Percentiles rank a stretch among this genome's conserved stretches.
phyloP scores from a whole-genome alignment of 2,888 invertebrate genomes.

The Heteropelma amictum region DNA sequence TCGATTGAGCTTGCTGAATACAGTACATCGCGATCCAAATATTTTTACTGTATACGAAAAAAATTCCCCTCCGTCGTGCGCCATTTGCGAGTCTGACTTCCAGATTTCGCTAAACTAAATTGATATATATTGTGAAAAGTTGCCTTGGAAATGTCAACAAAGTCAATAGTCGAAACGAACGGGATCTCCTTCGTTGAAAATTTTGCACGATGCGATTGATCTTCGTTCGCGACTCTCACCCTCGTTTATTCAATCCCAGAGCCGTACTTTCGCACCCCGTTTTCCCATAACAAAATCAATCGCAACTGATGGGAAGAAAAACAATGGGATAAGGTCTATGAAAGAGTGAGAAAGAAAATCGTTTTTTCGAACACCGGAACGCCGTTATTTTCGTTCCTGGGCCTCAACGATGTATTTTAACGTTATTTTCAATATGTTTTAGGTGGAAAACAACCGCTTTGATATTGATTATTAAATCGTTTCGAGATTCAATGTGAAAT shows the following conservation, averaged over 20 bases:
- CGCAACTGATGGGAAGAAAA: background rate
- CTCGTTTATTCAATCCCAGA: slow-evolving; percentile 4
- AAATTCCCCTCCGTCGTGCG: slow-evolving; percentile 2
- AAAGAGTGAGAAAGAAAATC: too few species aligned
- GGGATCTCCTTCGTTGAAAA: slow-evolving; percentile 46
- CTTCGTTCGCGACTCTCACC: slow-evolving; percentile 12
- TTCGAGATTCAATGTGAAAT: slow-evolving; percentile 16
- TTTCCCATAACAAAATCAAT: too few species aligned
- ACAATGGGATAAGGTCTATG: too few species aligned
- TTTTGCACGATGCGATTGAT: slow-evolving; percentile 41
- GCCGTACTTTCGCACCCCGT: background rate
- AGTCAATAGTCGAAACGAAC: slow-evolving; percentile 24
- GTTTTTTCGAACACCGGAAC: slow-evolving; percentile 7
- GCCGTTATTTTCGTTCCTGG: slow-evolving; percentile 19
- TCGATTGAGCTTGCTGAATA: slow-evolving; percentile 11
- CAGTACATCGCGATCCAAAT: slow-evolving; percentile 1
- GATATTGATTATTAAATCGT: slow-evolving; percentile 23
- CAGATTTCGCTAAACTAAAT: slow-evolving; percentile 2
- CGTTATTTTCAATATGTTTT: slow-evolving; percentile 63
- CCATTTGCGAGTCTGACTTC: slow-evolving; percentile 23
- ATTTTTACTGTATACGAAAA: background rate
- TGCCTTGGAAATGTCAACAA: background rate
- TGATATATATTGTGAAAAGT: background rate
- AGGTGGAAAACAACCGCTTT: slow-evolving; percentile 60
- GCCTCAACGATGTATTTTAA: slow-evolving; percentile 55